Conservation (phyloP, 2,797 vertebrate genomes). For the Clarias pachynema region DNA sequence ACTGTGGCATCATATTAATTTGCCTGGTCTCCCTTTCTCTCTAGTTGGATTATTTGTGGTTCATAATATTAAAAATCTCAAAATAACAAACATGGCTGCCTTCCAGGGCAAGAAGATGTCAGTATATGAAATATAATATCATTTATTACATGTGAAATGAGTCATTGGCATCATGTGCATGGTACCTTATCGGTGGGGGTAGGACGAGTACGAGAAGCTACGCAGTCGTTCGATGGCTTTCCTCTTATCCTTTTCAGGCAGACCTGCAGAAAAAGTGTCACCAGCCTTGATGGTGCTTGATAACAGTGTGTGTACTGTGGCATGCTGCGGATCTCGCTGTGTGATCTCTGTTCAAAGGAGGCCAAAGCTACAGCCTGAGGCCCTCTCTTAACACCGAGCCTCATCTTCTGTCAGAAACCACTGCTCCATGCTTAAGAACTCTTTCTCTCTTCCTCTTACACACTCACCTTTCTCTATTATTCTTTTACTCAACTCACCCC, state of each 20-base stretch:
- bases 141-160: conserved; percentile 42
- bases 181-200: conserved; percentile 9
- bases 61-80: conserved; percentile 43
- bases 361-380: conserved; percentile 70
- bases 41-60: conserved; percentile 56
- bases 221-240: not conserved
- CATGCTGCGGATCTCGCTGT: conserved; percentile 46
- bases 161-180: not conserved
- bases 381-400: conserved; percentile 66
- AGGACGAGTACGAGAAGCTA: conserved; percentile 5
- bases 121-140: conserved; percentile 24
- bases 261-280: conserved; percentile 21
- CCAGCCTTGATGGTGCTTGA: conserved; percentile 38
- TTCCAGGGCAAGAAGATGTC: conserved; percentile 22
- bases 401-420: conserved; percentile 73
- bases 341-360: conserved; percentile 63
- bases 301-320: conserved; percentile 36
- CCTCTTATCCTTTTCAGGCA: conserved; percentile 28
- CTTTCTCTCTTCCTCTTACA: conserved; percentile 65
- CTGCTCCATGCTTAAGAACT: conserved; percentile 70
- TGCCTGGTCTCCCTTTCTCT: conserved; percentile 69
- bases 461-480: conserved; percentile 59
- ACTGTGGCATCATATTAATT: conserved; percentile 71
- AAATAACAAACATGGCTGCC: conserved; percentile 50
- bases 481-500: conserved; percentile 56